Conservation (phyloP, 2,113 vertebrate genomes). For the Pseudolaguvia tuberculata region DNA sequence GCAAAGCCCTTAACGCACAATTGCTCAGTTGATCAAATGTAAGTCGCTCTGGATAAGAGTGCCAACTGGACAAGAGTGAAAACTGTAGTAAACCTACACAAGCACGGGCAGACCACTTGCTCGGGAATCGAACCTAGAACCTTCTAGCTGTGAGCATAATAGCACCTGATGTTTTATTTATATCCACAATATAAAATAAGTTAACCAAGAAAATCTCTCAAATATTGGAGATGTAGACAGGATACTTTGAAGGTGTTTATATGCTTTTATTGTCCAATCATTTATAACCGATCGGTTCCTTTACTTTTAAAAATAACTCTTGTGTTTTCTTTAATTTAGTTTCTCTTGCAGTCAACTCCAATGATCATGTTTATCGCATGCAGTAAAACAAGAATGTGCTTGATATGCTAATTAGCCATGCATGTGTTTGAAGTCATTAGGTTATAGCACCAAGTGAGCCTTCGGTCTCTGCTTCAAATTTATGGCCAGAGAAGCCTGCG, state of each 20-base stretch:
- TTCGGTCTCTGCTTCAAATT: conserved; percentile 52
- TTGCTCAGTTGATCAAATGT: no score
- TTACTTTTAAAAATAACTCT: not conserved
- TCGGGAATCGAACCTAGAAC: no score
- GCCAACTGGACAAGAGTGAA: no score
- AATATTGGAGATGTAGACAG: no score
- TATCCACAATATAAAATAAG: not conserved
- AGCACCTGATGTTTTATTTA: not conserved
- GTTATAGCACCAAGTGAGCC: conserved; percentile 33
- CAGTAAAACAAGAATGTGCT: conserved; percentile 45
- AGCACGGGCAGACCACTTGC: no score
- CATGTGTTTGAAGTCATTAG: conserved; percentile 31
- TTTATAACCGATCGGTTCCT: not conserved
- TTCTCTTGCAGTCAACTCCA: conserved; percentile 14
- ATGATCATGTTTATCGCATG: conserved; percentile 28
- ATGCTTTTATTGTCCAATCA: not conserved
- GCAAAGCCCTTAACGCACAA: no score
- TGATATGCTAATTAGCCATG: conserved; percentile 47
- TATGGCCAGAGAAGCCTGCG: conserved; percentile 58
- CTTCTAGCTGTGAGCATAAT: no score
- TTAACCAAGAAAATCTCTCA: not conserved
- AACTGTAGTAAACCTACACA: no score
- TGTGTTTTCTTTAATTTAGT: not conserved
- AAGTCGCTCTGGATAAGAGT: no score
- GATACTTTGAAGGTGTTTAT: not conserved